Base-by-base conservation (phyloP, 1,140 invertebrate species). In the Myzus persicae region DNA sequence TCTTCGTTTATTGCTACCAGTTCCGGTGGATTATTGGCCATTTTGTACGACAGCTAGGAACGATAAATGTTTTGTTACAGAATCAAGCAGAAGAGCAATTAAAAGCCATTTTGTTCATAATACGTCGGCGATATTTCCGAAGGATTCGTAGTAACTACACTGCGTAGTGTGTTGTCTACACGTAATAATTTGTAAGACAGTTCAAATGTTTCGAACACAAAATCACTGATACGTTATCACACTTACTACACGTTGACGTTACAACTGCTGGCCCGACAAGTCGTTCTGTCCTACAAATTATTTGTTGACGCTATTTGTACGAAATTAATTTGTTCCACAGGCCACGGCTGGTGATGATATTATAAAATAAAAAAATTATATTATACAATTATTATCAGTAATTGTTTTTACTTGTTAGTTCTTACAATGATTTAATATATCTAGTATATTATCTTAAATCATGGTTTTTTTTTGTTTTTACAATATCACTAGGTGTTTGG, bases 41-140 rank as follows among this genome's bases (percentile, higher is more conserved):
- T 91, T 26, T n/a, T 48, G 36, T 8, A 81, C 76, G 8, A 3
- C 76, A 38, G 59, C 31, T n/a, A n/a, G 14, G 14, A 76, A 76
- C 59, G 31, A 20, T 76, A 76, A 76, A 76, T 76, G 3, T 1
- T 11, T 5, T 1, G 59, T 18, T 18, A 11, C 14, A n/a, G 14
- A n/a, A 76, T 76, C n/a, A n/a, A 76, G 31, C 6, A n/a, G n/a
- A 76, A 76, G 4, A 1, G 0, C 18, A 76, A 76, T 14, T 18
- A n/a, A n/a, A 76, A 18, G 31, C 4, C 31, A 76, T 18, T n/a
- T 76, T n/a, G 1, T 76, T n/a, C 31, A 76, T 76, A n/a, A n/a
- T 76, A 76, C 1, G 36, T 18, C 14, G 4, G 7, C 14, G n/a
- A 0, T n/a, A 2, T 18, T 1, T 0, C n/a, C 31, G 18, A n/a